Conservation (phyloP, 1,140 invertebrate species). For the Propsilocerus akamusi region DNA sequence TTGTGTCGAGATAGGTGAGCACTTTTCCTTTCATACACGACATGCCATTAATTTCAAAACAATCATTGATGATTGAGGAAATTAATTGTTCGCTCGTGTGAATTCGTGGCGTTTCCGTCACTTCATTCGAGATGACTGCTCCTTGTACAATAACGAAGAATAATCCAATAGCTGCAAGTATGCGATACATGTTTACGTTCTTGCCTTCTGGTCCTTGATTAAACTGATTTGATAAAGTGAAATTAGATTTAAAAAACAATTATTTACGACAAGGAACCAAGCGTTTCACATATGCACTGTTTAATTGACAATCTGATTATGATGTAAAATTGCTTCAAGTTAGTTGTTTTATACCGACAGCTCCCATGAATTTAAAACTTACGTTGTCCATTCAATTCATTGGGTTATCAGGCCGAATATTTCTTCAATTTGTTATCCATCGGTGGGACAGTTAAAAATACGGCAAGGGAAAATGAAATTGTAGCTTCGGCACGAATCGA, state of each 20-base stretch:
- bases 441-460: too few relatives aligned
- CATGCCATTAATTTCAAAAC: constrained; percentile 41
- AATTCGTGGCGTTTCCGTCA: constrained; percentile 30
- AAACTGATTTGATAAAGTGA: too few relatives aligned
- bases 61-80: constrained; percentile 47
- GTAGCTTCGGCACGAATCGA: not conserved
- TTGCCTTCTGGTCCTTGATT: constrained; percentile 7
- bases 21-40: constrained; percentile 54
- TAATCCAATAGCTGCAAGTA: constrained; percentile 21
- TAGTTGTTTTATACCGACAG: constrained; percentile 22
- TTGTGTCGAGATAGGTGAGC: constrained; percentile 46
- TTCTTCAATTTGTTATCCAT: constrained; percentile 1
- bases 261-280: constrained; percentile 13
- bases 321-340: constrained; percentile 14
- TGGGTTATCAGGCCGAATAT: not conserved
- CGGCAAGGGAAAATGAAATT: not conserved
- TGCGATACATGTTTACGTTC: constrained; percentile 18
- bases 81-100: constrained; percentile 43
- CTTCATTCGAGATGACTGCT: constrained; percentile 31
- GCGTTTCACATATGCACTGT: constrained; percentile 19
- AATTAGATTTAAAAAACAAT: not conserved
- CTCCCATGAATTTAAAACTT: constrained; percentile 13
- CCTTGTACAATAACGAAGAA: constrained; percentile 27
- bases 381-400: not conserved
- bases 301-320: constrained; percentile 22